phyloP scores from a whole-genome alignment of 2,888 invertebrate species.

The Callyntrura guangdongensis region DNA sequence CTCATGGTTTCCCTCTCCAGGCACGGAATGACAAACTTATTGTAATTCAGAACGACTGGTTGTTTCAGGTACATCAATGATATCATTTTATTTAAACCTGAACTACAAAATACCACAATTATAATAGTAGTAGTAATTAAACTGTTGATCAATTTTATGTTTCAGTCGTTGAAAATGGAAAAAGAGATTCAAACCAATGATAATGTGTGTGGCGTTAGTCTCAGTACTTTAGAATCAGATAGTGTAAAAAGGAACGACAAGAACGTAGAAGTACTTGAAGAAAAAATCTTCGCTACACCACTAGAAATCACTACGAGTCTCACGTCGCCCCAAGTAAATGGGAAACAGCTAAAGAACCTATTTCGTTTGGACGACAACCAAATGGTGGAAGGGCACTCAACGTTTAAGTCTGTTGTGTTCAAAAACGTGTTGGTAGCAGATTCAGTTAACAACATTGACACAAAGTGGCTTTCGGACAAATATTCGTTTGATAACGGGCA shows the following conservation, averaged over 20 bases:
- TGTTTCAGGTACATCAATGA: conserved; percentile 57
- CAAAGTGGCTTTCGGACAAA: conserved; percentile 50
- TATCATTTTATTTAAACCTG: neutral
- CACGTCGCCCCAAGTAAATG: conserved; percentile 60
- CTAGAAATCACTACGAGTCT: conserved; percentile 52
- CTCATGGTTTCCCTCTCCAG: conserved; percentile 77
- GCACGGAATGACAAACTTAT: conserved; percentile 49
- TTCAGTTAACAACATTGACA: conserved; percentile 63
- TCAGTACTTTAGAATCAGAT: conserved; percentile 68
- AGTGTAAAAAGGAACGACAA: conserved; percentile 69
- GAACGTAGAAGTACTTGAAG: conserved; percentile 62
- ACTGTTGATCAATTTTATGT: neutral
- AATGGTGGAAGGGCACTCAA: conserved; percentile 40
- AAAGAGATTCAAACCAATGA: conserved; percentile 54
- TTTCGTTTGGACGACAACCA: conserved; percentile 71
- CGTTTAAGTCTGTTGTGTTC: conserved; percentile 24
- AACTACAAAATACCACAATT: neutral
- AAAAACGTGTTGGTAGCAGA: conserved; percentile 36
- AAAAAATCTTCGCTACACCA: conserved; percentile 53
- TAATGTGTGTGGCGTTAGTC: conserved; percentile 77
- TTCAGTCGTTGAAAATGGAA: conserved; percentile 60
- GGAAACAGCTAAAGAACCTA: conserved; percentile 49
- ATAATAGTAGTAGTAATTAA: neutral
- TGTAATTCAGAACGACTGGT: conserved; percentile 32
- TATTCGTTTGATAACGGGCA: conserved; percentile 69